Evolutionary conservation across 2,888 invertebrate species (phyloP).

Genomic region (Crematogaster levior): DNA sequence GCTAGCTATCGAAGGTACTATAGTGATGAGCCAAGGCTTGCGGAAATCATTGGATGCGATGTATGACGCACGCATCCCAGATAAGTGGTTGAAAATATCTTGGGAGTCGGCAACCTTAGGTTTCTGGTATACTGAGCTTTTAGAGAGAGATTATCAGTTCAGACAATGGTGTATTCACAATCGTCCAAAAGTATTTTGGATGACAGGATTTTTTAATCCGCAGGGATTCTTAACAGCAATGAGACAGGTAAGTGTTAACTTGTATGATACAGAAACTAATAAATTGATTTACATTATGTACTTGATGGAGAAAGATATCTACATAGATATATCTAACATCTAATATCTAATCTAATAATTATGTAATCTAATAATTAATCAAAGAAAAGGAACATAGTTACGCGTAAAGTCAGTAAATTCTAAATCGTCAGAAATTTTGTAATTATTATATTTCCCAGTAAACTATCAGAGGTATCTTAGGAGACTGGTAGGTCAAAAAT

Average conservation of each 20-base stretch:
- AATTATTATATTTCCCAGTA: too few species aligned
- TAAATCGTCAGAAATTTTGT: too few species aligned
- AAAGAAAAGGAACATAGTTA: too few species aligned
- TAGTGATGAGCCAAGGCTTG: conserved; percentile 97
- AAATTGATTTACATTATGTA: neutral
- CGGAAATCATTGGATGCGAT: conserved; percentile 96
- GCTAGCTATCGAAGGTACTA: conserved; percentile 98
- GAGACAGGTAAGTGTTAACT: conserved; percentile 91
- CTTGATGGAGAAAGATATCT: neutral
- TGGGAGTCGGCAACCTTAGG: conserved; percentile 99
- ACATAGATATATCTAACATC: too few species aligned
- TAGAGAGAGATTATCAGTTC: conserved; percentile 97
- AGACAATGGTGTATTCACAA: conserved; percentile 94
- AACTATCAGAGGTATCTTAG: neutral
- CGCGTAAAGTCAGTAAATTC: too few species aligned
- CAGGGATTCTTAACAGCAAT: conserved; percentile 99
- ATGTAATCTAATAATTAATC: too few species aligned
- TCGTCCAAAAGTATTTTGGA: conserved; percentile 96
- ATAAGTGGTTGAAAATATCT: conserved; percentile 97
- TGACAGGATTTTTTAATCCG: conserved; percentile 99
- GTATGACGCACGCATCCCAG: conserved; percentile 98
- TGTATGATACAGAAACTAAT: neutral
- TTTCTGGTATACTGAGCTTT: conserved; percentile 99
- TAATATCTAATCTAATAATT: neutral
- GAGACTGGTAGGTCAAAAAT: neutral